Conservation (phyloP, 2,888 invertebrate species). For the Pammene aurita region DNA sequence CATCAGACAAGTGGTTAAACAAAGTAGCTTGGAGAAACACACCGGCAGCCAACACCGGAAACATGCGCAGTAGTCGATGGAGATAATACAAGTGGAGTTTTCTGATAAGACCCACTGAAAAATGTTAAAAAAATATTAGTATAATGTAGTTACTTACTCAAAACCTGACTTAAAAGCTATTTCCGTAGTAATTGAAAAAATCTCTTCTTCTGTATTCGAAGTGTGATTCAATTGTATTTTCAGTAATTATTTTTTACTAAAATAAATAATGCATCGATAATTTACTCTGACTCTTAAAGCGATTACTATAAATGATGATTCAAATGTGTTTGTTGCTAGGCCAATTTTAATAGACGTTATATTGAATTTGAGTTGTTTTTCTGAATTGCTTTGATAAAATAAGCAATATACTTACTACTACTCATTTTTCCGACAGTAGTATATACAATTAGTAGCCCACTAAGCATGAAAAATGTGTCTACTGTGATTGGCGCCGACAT, state of each 20-base stretch:
- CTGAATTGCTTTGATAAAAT: background rate
- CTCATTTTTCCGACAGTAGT: constrained; percentile 63
- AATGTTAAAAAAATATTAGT: background rate
- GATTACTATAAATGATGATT: too few species aligned
- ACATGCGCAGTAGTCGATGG: constrained; percentile 66
- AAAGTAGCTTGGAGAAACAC: constrained; percentile 63
- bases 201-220: too few species aligned
- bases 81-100: constrained; percentile 67
- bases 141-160: too few species aligned
- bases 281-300: too few species aligned
- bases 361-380: too few species aligned
- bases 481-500: constrained; percentile 79
- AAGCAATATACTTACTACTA: constrained; percentile 54
- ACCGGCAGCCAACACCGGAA: constrained; percentile 60
- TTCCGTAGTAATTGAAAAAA: too few species aligned
- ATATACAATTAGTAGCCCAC: constrained; percentile 68
- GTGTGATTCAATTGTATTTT: too few species aligned
- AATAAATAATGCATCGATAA: too few species aligned
- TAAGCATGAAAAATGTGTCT: constrained; percentile 84
- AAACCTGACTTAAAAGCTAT: too few species aligned
- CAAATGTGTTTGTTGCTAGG: too few species aligned
- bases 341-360: too few species aligned
- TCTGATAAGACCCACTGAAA: constrained; percentile 62
- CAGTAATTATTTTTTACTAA: too few species aligned
- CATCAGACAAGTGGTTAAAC: constrained; percentile 60